Evolutionary conservation across 2,888 invertebrate genomes (phyloP), one percentile per base, ranked within the genome.

Genomic region (Protodeltote pygarga): DNA sequence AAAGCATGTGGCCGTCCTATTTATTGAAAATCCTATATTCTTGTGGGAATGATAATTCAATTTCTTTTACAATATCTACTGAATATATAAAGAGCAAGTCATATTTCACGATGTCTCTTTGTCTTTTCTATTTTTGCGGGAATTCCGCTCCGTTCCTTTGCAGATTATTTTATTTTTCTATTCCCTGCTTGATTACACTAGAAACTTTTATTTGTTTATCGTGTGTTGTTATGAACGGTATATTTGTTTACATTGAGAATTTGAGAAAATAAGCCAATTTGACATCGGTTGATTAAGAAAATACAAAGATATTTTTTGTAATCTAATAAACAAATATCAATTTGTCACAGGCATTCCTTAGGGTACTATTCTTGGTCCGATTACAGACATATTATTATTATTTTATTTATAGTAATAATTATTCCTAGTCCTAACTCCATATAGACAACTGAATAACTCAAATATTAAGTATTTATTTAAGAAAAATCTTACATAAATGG

Each of bases 41-140:
- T 51, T 64, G 46, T 35, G 58, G 38, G 51, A 51, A 61, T 58
- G 38, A 58, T 64, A 61, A 61, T 61, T 61, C 65, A 58, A 58
- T 61, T 61, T 47, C 52, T 58, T 64, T 44, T 51, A 57, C 46
- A 57, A 51, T 51, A n/a, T n/a, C n/a, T n/a, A 63, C 59, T 28
- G 65, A 64, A 64, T 52, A 51, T 52, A 58, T 51, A 51, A 62
- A 64, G 42, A 51, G 59, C 59, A 42, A 61, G 52, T 63, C 65
- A 61, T 52, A 52, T 59, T 58, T 61, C 47, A 61, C 41, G 58
- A 51, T 29, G 21, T 37, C 44, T 37, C 65, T 52, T 61, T 61
- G 61, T 61, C 59, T 61, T 59, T 45, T 62, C 27, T 35, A 27
- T 38, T 46, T 39, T 44, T 27, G 47, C 35, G 46, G 24, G 37